Evolutionary conservation across 1,140 invertebrate species (phyloP).

Genomic region (Triops longicaudatus): DNA sequence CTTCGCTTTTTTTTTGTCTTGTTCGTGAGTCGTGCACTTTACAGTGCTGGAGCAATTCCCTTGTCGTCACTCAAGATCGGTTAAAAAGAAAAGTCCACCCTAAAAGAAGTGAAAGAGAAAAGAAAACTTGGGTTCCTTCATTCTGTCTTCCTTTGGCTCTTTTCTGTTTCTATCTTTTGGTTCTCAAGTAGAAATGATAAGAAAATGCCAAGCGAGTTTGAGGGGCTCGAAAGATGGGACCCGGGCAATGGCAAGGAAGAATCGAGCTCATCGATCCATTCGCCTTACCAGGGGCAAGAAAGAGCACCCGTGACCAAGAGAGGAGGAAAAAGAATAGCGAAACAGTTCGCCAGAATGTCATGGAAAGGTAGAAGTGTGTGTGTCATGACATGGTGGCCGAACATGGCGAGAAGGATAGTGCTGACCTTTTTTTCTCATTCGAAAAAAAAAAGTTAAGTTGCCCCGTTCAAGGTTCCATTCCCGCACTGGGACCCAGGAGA

Average conservation of each 20-base stretch:
- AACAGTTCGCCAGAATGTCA: conserved; percentile 9
- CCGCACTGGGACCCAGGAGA: background rate
- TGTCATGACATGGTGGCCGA: background rate
- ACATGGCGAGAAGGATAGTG: background rate
- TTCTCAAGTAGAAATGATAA: background rate
- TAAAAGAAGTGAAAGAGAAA: too few relatives aligned
- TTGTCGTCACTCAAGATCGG: background rate
- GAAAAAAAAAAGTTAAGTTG: background rate
- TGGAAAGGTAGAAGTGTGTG: background rate
- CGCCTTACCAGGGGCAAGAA: background rate
- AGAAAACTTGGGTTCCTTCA: background rate
- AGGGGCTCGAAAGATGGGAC: background rate
- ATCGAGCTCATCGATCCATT: background rate
- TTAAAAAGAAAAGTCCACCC: background rate
- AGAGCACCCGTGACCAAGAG: background rate
- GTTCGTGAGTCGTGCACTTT: background rate
- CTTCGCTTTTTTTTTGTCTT: background rate
- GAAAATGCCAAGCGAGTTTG: background rate
- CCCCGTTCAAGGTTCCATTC: background rate
- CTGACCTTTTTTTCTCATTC: background rate
- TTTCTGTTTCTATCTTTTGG: background rate
- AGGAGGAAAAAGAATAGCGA: background rate
- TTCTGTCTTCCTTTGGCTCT: background rate
- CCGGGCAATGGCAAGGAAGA: background rate
- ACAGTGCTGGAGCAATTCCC: background rate